Evolutionary conservation across 2,797 vertebrate species (phyloP).

Genomic region (Vultur gryphus): DNA sequence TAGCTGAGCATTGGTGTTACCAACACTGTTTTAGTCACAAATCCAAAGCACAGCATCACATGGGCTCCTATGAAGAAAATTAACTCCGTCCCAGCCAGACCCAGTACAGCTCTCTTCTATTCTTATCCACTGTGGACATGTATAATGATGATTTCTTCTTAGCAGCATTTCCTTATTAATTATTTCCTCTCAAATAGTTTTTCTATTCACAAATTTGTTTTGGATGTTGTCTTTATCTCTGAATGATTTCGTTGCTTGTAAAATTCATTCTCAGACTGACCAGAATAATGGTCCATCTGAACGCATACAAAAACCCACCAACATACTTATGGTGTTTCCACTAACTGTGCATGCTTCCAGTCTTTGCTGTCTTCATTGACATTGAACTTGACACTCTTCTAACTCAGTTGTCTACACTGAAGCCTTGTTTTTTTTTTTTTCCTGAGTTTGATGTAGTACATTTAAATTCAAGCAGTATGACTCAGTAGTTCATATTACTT

Average conservation of each 20-base stretch:
- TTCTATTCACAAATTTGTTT: not conserved
- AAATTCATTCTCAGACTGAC: not conserved
- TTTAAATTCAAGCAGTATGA: not conserved
- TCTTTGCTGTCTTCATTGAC: not conserved
- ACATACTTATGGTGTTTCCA: not conserved
- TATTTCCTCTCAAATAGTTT: not conserved
- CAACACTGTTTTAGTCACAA: not conserved
- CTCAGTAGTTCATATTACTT: not conserved
- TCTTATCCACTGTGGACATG: not conserved
- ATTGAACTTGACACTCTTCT: not conserved
- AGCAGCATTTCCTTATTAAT: not conserved
- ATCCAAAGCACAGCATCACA: not conserved
- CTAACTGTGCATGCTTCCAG: not conserved
- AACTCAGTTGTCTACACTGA: not conserved
- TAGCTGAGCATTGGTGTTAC: not conserved
- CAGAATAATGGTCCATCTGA: not conserved
- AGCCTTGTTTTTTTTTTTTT: not conserved
- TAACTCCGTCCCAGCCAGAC: not conserved
- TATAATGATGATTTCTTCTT: not conserved
- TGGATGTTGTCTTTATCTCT: not conserved
- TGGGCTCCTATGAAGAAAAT: not conserved
- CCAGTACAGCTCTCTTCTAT: not conserved
- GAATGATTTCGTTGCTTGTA: not conserved
- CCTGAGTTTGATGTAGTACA: not conserved
- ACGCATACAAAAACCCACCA: not conserved